phyloP scores from a whole-genome alignment of 1,140 invertebrate genomes.

The Nixonia krombeini region DNA sequence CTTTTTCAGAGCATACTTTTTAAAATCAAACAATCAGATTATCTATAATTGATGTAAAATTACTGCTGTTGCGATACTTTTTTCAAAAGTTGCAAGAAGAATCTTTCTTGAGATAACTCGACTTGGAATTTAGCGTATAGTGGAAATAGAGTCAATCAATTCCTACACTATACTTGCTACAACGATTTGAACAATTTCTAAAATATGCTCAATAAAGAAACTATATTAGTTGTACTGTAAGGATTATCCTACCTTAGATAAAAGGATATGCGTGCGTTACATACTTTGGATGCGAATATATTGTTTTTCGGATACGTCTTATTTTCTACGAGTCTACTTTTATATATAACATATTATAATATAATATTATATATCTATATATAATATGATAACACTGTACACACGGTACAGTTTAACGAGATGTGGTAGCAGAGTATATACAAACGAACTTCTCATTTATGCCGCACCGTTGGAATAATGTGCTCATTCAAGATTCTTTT shows the following conservation, averaged over 20 bases:
- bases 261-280: constrained; percentile 54
- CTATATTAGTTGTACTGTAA: constrained; percentile 64
- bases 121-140: constrained; percentile 54
- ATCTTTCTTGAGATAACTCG: constrained; percentile 10
- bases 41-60: too few relatives aligned
- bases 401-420: constrained; percentile 2
- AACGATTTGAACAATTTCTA: constrained; percentile 69
- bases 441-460: not conserved
- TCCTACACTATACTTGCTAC: constrained; percentile 66
- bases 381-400: constrained; percentile 5
- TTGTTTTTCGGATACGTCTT: constrained; percentile 61
- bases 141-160: constrained; percentile 63
- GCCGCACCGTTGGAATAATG: constrained; percentile 2
- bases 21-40: too few relatives aligned
- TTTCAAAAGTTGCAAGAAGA: too few relatives aligned
- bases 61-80: too few relatives aligned
- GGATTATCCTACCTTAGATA: constrained; percentile 60
- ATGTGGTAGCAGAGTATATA: not conserved
- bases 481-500: constrained; percentile 9
- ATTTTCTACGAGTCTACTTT: constrained; percentile 57
- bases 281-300: constrained; percentile 60
- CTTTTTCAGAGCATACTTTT: too few relatives aligned
- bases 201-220: constrained; percentile 68
- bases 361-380: constrained; percentile 19
- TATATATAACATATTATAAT: constrained; percentile 39